Conservation (phyloP, 2,113 vertebrate species). For the Nerophis ophidion region DNA sequence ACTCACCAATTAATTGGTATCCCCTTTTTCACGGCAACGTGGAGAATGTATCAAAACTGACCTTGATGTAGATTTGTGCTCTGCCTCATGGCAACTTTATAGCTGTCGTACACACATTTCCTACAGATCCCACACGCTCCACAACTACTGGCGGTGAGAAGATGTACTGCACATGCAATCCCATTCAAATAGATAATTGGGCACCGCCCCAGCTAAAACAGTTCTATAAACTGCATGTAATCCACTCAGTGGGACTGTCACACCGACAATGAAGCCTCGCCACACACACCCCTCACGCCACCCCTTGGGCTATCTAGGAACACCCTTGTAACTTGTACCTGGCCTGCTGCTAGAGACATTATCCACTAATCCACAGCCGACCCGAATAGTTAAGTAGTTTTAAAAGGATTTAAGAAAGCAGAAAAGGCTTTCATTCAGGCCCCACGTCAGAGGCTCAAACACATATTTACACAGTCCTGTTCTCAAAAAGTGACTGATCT, state of each 20-base stretch:
- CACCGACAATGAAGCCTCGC: constrained; percentile 60
- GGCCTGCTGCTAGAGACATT: constrained; percentile 60
- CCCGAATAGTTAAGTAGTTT: constrained; percentile 57
- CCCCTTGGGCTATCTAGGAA: constrained; percentile 60
- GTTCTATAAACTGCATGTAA: constrained; percentile 72
- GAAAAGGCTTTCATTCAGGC: constrained; percentile 48
- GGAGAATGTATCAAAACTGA: no score
- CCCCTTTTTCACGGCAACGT: no score
- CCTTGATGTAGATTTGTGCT: no score
- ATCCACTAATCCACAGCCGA: constrained; percentile 67
- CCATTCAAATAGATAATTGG: constrained; percentile 67
- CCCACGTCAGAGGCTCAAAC: constrained; percentile 53
- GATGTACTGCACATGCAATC: constrained; percentile 50
- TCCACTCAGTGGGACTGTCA: constrained; percentile 72
- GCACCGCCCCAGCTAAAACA: constrained; percentile 63
- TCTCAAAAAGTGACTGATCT: constrained; percentile 5
- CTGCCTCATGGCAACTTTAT: no score
- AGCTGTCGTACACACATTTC: no score
- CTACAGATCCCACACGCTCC: no score
- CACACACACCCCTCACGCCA: constrained; percentile 22
- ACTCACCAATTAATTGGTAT: no score
- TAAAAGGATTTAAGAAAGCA: constrained; percentile 59
- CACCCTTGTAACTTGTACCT: constrained; percentile 66
- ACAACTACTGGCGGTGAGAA: constrained; percentile 46
- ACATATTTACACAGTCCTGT: constrained; percentile 51